These are phyloP conservation scores for Aplysina aerophoba DNA, from an alignment of 37 sponge, comb jelly and placozoan genomes.

Conservation along the genomic window DNA sequence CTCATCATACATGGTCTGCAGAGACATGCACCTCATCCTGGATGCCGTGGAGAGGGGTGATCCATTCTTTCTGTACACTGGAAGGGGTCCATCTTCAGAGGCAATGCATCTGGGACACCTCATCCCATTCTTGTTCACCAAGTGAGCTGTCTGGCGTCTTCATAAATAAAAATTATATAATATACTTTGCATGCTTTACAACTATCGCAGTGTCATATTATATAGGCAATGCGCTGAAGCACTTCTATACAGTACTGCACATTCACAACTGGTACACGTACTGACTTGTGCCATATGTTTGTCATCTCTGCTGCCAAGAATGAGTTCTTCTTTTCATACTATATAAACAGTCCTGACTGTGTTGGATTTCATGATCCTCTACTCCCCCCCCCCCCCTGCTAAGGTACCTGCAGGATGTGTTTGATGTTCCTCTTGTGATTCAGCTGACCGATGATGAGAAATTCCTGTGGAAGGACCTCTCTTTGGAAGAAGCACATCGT, in stretches of 20 bases:
- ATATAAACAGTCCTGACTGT: too few species aligned
- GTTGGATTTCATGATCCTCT: too few species aligned
- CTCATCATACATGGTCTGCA: conserved; percentile 1
- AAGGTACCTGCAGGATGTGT: conserved; percentile 98
- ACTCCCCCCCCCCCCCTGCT: background rate
- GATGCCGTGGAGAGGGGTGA: conserved; percentile 84
- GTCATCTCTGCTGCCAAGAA: too few species aligned
- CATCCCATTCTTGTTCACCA: conserved; percentile 98
- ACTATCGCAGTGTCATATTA: too few species aligned
- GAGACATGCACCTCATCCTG: conserved; percentile 83
- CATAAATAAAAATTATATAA: too few species aligned
- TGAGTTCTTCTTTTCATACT: too few species aligned
- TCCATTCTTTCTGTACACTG: conserved; percentile 99
- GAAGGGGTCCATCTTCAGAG: conserved; percentile 97
- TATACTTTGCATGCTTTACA: too few species aligned
- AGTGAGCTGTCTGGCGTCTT: conserved; percentile 72
- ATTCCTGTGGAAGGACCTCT: conserved; percentile 96
- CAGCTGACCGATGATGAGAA: conserved; percentile 99
- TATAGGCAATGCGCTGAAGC: too few species aligned
- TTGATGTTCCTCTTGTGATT: conserved; percentile 97
- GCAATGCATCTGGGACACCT: conserved; percentile 98
- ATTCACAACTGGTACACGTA: too few species aligned
- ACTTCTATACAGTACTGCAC: too few species aligned
- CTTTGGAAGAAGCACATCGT: conserved; percentile 88
- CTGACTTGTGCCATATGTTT: too few species aligned